A percentile compares a stretch with the other conserved stretches of the same genome.
Evolutionary conservation across 2,113 vertebrate species (phyloP).

Genomic region (Artemisiospiza belli): DNA sequence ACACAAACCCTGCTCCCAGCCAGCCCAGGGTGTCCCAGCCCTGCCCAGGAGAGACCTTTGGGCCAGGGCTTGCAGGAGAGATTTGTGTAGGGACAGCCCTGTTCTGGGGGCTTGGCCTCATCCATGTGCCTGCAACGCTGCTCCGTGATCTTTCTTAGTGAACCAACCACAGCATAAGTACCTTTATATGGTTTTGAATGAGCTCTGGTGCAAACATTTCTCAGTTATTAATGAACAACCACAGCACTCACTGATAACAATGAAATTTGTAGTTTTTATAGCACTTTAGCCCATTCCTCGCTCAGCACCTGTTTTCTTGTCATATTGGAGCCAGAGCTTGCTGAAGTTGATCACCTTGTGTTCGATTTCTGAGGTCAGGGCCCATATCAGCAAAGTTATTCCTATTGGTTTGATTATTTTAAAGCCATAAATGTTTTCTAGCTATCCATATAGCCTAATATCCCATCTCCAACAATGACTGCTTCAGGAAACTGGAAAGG

Average conservation of each 20-base stretch:
- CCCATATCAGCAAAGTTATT: background rate
- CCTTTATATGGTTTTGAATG: background rate
- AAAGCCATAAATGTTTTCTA: background rate
- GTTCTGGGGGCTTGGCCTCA: background rate
- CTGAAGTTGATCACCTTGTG: background rate
- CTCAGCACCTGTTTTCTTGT: background rate
- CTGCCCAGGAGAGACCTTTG: background rate
- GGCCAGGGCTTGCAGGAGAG: background rate
- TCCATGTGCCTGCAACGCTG: background rate
- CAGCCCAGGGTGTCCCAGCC: accelerated
- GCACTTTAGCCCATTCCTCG: background rate
- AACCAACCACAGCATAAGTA: background rate
- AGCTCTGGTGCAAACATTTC: background rate
- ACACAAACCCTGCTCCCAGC: background rate
- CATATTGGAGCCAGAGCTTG: background rate
- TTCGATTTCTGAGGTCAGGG: background rate
- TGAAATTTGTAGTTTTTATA: background rate
- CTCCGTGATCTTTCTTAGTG: background rate
- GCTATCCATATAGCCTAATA: background rate
- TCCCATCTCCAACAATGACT: background rate
- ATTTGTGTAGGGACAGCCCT: background rate
- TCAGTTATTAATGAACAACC: background rate
- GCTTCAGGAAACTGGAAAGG: background rate
- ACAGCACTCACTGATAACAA: background rate
- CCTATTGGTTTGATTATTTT: background rate